A percentile compares a stretch with the other conserved stretches of the same genome.
phyloP scores from a whole-genome alignment of 2,113 vertebrate genomes.

The Burhinus bistriatus region DNA sequence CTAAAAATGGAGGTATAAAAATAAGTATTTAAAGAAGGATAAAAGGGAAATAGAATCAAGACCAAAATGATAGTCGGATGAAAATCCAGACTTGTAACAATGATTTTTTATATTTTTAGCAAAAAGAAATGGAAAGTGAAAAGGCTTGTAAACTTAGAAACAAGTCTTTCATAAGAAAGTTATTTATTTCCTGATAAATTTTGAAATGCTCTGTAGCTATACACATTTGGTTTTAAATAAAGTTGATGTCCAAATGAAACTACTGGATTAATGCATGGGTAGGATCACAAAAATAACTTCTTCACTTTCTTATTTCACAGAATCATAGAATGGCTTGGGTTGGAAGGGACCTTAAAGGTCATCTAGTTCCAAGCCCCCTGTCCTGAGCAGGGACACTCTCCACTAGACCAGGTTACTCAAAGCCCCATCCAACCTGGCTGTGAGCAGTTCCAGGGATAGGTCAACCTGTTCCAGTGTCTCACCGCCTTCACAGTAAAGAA shows the following conservation, averaged over 20 bases:
- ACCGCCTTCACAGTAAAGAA: no score
- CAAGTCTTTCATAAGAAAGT: neutral
- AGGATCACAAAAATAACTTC: neutral
- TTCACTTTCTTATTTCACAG: neutral
- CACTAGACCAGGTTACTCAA: neutral
- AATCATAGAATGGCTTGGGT: neutral
- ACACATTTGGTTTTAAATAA: neutral
- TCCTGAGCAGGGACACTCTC: neutral
- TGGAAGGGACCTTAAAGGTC: no score
- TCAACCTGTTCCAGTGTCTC: no score
- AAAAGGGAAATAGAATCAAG: neutral
- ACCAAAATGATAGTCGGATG: neutral
- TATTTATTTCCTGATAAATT: neutral
- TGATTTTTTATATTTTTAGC: neutral
- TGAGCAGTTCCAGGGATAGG: no score
- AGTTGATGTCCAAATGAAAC: neutral
- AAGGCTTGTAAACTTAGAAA: neutral
- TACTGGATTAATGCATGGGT: neutral
- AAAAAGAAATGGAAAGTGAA: neutral
- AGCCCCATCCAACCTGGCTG: neutral
- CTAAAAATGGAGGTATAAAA: neutral
- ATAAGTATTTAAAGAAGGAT: neutral
- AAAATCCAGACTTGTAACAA: neutral
- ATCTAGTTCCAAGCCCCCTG: no score
- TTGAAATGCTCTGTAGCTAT: neutral